Evolutionary conservation across 2,888 invertebrate species (phyloP).

Genomic region (Heliconius hortense): DNA sequence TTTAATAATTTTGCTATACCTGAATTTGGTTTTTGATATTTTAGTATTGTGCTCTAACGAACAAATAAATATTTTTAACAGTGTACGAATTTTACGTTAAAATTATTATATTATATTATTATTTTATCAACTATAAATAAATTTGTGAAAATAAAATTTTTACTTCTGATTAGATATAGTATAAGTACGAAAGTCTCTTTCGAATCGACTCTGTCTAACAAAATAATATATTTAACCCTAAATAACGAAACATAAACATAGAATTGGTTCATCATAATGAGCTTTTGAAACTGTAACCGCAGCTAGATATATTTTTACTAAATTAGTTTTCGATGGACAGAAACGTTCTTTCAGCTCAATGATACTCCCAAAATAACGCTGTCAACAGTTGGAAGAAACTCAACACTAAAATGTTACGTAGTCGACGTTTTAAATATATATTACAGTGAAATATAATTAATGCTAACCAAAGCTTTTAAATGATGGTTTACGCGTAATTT

Average conservation of each 20-base stretch:
- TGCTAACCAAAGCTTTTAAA: conserved; percentile 54
- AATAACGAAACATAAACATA: conserved; percentile 17
- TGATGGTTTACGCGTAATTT: conserved; percentile 62
- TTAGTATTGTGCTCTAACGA: background rate
- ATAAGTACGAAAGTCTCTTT: too few species aligned
- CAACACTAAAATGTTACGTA: conserved; percentile 66
- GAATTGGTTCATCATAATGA: conserved; percentile 43
- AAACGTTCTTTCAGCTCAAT: conserved; percentile 65
- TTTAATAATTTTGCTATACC: background rate
- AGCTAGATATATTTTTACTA: conserved; percentile 51
- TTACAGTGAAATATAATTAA: conserved; percentile 62
- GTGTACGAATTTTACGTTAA: too few species aligned
- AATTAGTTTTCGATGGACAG: conserved; percentile 69
- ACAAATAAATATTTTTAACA: too few species aligned
- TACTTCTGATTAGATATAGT: too few species aligned
- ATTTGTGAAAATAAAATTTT: too few species aligned
- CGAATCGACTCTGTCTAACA: too few species aligned
- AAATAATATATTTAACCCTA: background rate
- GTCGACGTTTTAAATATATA: conserved; percentile 52
- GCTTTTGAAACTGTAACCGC: conserved; percentile 43
- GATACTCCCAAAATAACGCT: conserved; percentile 64
- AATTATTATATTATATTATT: too few species aligned
- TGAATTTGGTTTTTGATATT: background rate
- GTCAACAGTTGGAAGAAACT: conserved; percentile 66
- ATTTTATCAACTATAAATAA: too few species aligned